Percentiles rank a stretch among this genome's conserved stretches.
Conservation (phyloP, 2,113 vertebrate species). For the Todiramphus chloris region DNA sequence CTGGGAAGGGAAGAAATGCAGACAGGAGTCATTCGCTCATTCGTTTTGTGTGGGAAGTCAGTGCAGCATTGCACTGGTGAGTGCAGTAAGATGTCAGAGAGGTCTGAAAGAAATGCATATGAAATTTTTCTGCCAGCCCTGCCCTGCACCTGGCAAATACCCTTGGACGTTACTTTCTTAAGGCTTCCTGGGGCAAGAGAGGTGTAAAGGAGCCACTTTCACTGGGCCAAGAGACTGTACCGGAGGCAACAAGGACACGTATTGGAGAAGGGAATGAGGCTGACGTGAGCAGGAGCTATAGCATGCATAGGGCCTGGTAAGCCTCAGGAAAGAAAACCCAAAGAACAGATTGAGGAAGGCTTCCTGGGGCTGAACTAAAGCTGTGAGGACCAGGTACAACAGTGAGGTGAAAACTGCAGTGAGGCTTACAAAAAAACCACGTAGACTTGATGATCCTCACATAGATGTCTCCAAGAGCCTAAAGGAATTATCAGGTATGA, state of each 20-base stretch:
- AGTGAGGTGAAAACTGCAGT: accelerated
- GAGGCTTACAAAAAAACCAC: not conserved
- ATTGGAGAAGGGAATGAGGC: not conserved
- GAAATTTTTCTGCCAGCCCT: not conserved
- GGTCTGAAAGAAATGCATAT: not conserved
- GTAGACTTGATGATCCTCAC: not conserved
- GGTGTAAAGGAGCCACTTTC: not conserved
- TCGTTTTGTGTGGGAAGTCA: not conserved
- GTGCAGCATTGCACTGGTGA: not conserved
- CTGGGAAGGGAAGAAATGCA: not conserved
- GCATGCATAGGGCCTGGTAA: not conserved
- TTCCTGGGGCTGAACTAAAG: not conserved
- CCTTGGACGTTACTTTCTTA: not conserved
- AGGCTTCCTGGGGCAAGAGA: not conserved
- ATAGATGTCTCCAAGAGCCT: not conserved
- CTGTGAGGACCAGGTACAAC: accelerated
- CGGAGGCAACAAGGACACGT: accelerated
- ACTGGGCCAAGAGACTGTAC: not conserved
- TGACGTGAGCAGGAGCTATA: not conserved
- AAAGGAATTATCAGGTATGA: not conserved
- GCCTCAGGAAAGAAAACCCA: not conserved
- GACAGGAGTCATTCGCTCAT: not conserved
- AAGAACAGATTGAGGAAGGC: not conserved
- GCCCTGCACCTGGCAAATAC: not conserved
- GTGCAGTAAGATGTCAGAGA: not conserved